Evolutionary conservation across 2,888 invertebrate genomes (phyloP), one percentile per base, ranked within the genome.

Genomic region (Parnassius glacialis): DNA sequence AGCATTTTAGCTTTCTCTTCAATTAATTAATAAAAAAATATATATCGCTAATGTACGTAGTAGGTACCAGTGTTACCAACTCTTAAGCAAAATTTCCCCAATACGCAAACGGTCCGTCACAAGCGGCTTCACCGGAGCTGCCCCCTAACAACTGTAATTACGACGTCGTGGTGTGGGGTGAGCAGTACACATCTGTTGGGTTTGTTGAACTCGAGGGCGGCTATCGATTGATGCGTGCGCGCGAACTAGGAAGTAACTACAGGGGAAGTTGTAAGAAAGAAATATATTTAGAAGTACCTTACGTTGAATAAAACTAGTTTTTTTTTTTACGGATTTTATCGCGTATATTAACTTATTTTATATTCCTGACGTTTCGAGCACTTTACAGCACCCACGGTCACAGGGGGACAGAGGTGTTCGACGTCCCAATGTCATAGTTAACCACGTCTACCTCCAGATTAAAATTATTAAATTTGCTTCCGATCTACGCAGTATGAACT

Each of bases 161-260:
- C 16, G 44, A n/a, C 44, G 50, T 41, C 42, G 57, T 12, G n/a
- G 9, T 48, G 48, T 52, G 64, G 67, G 65, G 67, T 65, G 67
- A 56, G 60, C 55, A 57, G 56, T 43, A 55, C 65, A 64, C 67
- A 57, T 64, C 60, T 53, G 67, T 62, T 64, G 59, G 50, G 65
- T 66, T 61, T 61, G 61, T 56, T 61, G 61, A 61, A 61, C 61
- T 56, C 51, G 34, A 53, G 56, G 55, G 56, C 42, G 55, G 47
- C 5, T 52, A 45, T 61, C 61, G 61, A 61, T 52, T 51, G 45
- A 10, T 48, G 13, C 48, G 48, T 48, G n/a, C 10, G n/a, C 12
- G 45, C 45, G 3, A 45, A 50, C 54, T 20, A 48, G 53, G 53
- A 59, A 54, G 57, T 20, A 5, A 44, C n/a, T 43, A 56, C 51